Evolutionary conservation across 2,888 invertebrate species (phyloP).

Genomic region (Dryobota labecula): DNA sequence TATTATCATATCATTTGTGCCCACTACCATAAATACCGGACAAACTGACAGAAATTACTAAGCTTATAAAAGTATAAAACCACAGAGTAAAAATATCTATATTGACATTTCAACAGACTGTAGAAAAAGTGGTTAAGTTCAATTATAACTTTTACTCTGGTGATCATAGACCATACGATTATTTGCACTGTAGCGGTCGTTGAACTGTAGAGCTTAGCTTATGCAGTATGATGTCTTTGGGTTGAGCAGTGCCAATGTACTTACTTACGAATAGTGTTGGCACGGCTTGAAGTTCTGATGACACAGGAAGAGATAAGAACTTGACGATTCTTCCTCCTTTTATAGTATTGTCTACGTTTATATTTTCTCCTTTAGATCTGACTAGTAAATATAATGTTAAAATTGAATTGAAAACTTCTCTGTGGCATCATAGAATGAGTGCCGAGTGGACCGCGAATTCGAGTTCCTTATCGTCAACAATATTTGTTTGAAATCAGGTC

Average conservation of each 20-base stretch:
- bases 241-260: constrained; percentile 58
- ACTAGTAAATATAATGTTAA: constrained; percentile 1
- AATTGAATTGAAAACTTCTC: background rate
- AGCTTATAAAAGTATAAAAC: constrained; percentile 46
- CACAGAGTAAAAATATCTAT: constrained; percentile 20
- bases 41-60: constrained; percentile 54
- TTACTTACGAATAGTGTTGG: constrained; percentile 50
- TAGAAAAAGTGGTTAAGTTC: constrained; percentile 19
- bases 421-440: constrained; percentile 3
- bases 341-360: constrained; percentile 12
- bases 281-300: constrained; percentile 52
- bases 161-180: constrained; percentile 56
- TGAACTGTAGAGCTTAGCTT: constrained; percentile 51
- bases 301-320: constrained; percentile 53
- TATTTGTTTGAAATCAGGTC: constrained; percentile 49
- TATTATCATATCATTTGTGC: constrained; percentile 70
- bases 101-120: constrained; percentile 32
- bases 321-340: constrained; percentile 47
- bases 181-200: constrained; percentile 47
- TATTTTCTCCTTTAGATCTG: constrained; percentile 8
- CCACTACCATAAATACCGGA: constrained; percentile 52
- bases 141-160: constrained; percentile 46
- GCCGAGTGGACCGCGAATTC: constrained; percentile 12
- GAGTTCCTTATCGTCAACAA: constrained; percentile 21
- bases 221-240: constrained; percentile 50